Evolutionary conservation across 1,140 invertebrate genomes (phyloP), one percentile per base, ranked within the genome.

Genomic region (Rhopalosiphum maidis): DNA sequence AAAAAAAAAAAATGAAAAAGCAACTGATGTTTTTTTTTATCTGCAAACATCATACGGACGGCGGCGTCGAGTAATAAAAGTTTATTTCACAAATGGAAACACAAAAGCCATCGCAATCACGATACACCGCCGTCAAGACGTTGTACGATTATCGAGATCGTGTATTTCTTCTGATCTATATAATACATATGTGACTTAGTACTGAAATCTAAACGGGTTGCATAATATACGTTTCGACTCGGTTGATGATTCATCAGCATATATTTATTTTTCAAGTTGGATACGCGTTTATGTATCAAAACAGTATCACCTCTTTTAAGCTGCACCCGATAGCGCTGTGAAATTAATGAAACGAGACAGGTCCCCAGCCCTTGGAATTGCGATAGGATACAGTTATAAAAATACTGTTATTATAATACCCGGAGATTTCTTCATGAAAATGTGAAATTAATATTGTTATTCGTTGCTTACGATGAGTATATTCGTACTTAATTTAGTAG

Each of bases 11-110:
- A 55, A 55, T 15, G 48, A 55, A 89, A n/a, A 54, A 48, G 18
- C 83, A 41, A 87, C 46, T 48, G 88, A 55, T 55, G 35, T 37
- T 54, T 48, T 83, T 83, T 77, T 83, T 83, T 88, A 88, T 88
- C 86, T 88, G 18, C 23, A 4, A 6, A 35, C 8, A 48, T 48
- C 23, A 51, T 51, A 51, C 87, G 43, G 30, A 30, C 85, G 35
- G 30, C n/a, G 25, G 35, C n/a, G 7, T n/a, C 2, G 51, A 23
- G 9, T 41, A 41, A 55, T 55, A 89, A 55, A 55, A 89, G 54
- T 89, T 51, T 51, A 54, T 48, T 89, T n/a, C 9, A n/a, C 35
- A 37, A 89, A 89, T 54, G 35, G 35, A 41, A 41, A 37, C 35
- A 23, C 77, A 83, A 35, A 37, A n/a, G 30, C 60, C 60, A n/a